Evolutionary conservation across 2,888 invertebrate genomes (phyloP), one percentile per base, ranked within the genome.

Genomic region (Dryobotodes eremita): DNA sequence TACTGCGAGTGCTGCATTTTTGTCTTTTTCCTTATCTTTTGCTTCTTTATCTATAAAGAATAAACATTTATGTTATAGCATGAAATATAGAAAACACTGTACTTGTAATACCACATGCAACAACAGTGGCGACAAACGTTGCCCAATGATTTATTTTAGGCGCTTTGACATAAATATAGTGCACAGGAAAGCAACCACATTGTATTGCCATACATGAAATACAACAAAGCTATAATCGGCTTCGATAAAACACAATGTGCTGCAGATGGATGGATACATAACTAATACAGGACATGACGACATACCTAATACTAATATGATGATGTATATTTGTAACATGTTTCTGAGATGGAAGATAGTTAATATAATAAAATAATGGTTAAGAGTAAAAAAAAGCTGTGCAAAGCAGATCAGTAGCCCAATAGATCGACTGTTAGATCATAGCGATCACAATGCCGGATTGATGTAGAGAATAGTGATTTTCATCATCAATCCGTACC

Each of bases 11-110:
- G 98, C 98, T 82, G 97, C 97, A 82, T 98, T 98, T 91, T 98
- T 98, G 73, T 98, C 98, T 68, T 97, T 97, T 75, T 98, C 98
- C 92, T 98, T 98, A 89, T 98, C 98, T 95, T 98, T 98, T 77
- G 97, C 97, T 90, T 98, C 98, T 96, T 98, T 98, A 97, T 98
- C 98, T 98, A 94, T 23, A 92, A 92, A 42, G 0, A 71, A 65
- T 20, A 53, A n/a, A 73, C 2, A 42, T 5, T 3, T 20, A 31
- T 46, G 20, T 42, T 11, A 36, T 53, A 55, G 0, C 50, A 17
- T 48, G 7, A 64, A 70, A 6, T 31, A 36, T 8, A 53, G 11
- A 6, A 36, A 36, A 55, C 11, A 13, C 36, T 53, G 31, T 31
- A n/a, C 13, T n/a, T n/a, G 4, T 36, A 59, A 69, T 31, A 66